Evolutionary conservation across 2,113 vertebrate species (phyloP).

Genomic region (Bettongia penicillata): DNA sequence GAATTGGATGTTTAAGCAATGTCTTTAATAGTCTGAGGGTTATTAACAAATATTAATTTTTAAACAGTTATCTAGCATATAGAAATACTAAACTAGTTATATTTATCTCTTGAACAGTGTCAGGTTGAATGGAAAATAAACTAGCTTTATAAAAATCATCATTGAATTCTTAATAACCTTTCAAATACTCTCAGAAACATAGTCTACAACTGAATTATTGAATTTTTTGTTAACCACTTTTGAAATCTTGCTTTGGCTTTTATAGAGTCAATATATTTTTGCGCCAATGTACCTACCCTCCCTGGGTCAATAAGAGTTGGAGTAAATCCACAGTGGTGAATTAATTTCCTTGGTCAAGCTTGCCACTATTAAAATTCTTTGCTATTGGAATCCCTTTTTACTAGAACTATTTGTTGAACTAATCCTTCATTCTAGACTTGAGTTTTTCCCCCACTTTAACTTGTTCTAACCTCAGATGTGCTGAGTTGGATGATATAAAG

Average conservation of each 20-base stretch:
- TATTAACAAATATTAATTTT: not conserved
- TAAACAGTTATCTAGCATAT: not conserved
- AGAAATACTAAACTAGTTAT: not conserved
- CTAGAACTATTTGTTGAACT: not conserved
- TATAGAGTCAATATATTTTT: not conserved
- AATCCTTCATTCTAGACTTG: not conserved
- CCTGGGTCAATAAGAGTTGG: not conserved
- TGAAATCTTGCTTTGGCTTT: conserved; percentile 11
- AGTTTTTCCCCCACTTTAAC: not conserved
- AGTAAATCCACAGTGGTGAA: not conserved
- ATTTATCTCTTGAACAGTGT: not conserved
- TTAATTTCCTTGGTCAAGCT: conserved; percentile 17
- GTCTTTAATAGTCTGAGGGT: not conserved
- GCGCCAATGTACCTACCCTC: not conserved
- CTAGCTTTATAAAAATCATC: not conserved
- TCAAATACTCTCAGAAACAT: not conserved
- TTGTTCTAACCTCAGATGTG: not conserved
- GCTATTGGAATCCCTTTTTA: not conserved
- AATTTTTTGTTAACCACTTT: not conserved
- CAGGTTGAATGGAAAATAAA: conserved; percentile 19
- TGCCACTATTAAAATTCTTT: not conserved
- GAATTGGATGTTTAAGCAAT: not conserved
- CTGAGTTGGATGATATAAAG: no score
- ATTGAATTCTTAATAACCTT: conserved; percentile 8
- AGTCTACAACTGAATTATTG: not conserved